Evolutionary conservation across 1,140 invertebrate genomes (phyloP).

Genomic region (Drosophila sproati): DNA sequence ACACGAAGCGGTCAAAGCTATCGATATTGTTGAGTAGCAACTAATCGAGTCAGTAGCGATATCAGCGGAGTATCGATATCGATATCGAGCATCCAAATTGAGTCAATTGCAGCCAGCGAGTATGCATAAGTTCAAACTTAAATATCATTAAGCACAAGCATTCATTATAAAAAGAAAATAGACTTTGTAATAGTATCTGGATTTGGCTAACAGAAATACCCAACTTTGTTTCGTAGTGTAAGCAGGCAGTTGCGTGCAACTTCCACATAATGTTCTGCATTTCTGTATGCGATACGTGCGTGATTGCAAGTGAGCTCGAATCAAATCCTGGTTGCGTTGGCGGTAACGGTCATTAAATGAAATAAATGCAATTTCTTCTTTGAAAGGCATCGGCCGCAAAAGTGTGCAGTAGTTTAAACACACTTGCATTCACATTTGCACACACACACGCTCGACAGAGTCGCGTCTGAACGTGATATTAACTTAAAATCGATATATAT

Average conservation of each 20-base stretch:
- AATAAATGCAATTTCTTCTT: conserved; percentile 3
- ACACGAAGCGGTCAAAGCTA: too few relatives aligned
- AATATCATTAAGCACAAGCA: too few relatives aligned
- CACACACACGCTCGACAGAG: not conserved
- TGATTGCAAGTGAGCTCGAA: conserved; percentile 2
- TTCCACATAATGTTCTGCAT: not conserved
- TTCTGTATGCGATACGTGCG: conserved; percentile 1
- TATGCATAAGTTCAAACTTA: too few relatives aligned
- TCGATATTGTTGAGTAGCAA: too few relatives aligned
- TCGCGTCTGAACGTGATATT: not conserved
- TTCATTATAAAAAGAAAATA: too few relatives aligned
- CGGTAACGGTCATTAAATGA: not conserved
- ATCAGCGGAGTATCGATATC: too few relatives aligned
- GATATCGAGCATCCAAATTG: too few relatives aligned
- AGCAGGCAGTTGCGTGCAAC: not conserved
- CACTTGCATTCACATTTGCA: not conserved
- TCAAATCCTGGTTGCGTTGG: not conserved
- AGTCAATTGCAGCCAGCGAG: too few relatives aligned
- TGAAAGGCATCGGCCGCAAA: not conserved
- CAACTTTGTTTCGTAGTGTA: not conserved
- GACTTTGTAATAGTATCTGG: too few relatives aligned
- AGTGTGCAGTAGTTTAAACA: not conserved
- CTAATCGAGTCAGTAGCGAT: too few relatives aligned
- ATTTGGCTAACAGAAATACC: too few relatives aligned
- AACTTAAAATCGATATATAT: not conserved